Percentiles rank a stretch among this genome's conserved stretches.
phyloP scores from a whole-genome alignment of 2,113 vertebrate genomes.

The Paradisaea rubra region DNA sequence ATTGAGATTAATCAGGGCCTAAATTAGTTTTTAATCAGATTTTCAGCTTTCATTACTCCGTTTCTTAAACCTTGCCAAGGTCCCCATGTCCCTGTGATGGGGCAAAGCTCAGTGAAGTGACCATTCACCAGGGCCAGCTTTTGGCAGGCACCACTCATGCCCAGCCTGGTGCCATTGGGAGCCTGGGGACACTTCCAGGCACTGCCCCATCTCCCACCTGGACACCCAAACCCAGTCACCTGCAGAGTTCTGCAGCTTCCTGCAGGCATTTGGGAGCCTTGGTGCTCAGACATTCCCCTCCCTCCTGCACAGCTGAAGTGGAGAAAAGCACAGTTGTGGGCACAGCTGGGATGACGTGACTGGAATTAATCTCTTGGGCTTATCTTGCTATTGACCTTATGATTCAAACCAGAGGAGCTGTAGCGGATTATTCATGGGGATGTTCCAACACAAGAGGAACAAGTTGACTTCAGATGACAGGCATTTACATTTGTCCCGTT shows the following conservation, averaged over 20 bases:
- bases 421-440: not conserved
- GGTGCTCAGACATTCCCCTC: not conserved
- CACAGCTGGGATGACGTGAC: not conserved
- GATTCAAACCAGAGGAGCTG: not conserved
- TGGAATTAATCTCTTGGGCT: constrained; percentile 5
- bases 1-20: not conserved
- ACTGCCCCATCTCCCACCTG: fast-evolving
- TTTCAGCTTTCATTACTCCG: not conserved
- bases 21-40: not conserved
- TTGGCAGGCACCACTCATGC: not conserved
- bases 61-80: not conserved
- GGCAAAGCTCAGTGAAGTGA: not conserved
- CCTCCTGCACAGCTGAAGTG: not conserved
- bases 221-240: not conserved
- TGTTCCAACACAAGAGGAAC: not conserved
- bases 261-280: not conserved
- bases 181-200: not conserved
- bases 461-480: not conserved
- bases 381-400: not conserved
- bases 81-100: not conserved
- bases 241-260: not conserved
- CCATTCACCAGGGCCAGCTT: not conserved
- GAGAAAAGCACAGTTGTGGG: constrained; percentile 2
- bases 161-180: fast-evolving
- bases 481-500: not conserved